A percentile compares a stretch with the other conserved stretches of the same genome.
phyloP scores from a whole-genome alignment of 2,888 invertebrate genomes.

The Chaitophorus viminalis region DNA sequence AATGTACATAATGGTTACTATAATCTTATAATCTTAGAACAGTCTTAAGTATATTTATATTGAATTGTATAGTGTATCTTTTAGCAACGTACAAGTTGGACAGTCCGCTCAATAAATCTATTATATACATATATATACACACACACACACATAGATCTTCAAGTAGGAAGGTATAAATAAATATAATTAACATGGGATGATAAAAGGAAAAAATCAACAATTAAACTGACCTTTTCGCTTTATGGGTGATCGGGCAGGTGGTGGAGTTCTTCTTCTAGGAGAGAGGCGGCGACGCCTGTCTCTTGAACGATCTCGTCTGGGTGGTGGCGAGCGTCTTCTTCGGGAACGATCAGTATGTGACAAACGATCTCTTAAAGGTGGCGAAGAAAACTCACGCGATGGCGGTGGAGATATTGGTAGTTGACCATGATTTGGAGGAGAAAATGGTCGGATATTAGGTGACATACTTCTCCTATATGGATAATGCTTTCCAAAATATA shows the following conservation, averaged over 20 bases:
- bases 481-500: conserved; percentile 48
- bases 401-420: conserved; percentile 30
- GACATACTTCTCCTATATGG: conserved; percentile 41
- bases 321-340: conserved; percentile 39
- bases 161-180: too few relatives aligned
- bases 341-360: conserved; percentile 26
- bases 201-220: neutral
- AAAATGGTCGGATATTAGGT: conserved; percentile 30
- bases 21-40: too few relatives aligned
- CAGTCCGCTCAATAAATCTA: too few relatives aligned
- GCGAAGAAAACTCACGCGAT: conserved; percentile 22
- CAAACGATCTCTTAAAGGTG: conserved; percentile 42
- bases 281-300: conserved; percentile 44
- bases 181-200: neutral
- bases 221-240: conserved; percentile 40
- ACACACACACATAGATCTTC: too few relatives aligned
- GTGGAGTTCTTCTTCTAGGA: conserved; percentile 47
- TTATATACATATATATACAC: too few relatives aligned
- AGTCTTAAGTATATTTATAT: too few relatives aligned
- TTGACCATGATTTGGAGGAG: conserved; percentile 45
- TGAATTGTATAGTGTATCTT: too few relatives aligned
- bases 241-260: conserved; percentile 19
- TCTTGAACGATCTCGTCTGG: conserved; percentile 51
- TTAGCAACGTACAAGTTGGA: too few relatives aligned
- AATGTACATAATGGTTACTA: too few relatives aligned